A percentile compares a stretch with the other conserved stretches of the same genome.
Evolutionary conservation across 2,797 vertebrate genomes (phyloP).

Genomic region (Anomalospiza imberbis): DNA sequence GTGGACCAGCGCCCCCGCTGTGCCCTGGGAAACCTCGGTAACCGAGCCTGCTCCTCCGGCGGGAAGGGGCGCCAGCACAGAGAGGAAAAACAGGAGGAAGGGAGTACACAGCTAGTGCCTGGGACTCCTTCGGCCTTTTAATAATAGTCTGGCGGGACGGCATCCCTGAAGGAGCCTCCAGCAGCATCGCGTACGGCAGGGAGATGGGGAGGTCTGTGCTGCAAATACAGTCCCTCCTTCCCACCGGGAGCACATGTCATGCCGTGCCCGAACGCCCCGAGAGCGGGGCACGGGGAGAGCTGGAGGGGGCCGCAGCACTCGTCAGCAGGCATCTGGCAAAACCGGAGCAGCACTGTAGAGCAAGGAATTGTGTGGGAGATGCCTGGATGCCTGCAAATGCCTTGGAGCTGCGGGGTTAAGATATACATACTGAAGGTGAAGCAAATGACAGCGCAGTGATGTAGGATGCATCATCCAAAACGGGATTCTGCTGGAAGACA

Average conservation of each 20-base stretch:
- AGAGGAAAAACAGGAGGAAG: neutral
- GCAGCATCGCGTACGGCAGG: neutral
- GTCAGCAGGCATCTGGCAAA: neutral
- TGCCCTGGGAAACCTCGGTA: neutral
- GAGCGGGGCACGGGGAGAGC: neutral
- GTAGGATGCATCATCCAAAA: neutral
- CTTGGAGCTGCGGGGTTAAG: neutral
- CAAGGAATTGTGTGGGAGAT: neutral
- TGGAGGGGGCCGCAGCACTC: neutral
- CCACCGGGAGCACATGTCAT: no score
- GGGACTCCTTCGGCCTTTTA: neutral
- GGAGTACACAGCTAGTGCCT: neutral
- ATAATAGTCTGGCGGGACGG: neutral
- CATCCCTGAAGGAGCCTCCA: neutral
- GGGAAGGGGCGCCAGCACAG: fast-evolving
- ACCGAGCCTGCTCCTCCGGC: neutral
- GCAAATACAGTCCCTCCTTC: neutral
- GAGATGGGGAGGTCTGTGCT: neutral
- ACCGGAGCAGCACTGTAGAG: fast-evolving
- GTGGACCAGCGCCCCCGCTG: no score
- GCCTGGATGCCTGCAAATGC: neutral
- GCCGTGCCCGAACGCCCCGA: neutral
- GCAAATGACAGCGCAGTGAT: neutral
- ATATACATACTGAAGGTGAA: neutral
- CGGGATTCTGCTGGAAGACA: neutral